These are phyloP conservation scores for Cataglyphis livida DNA, from an alignment of 2,888 invertebrate species.

Conservation along the genomic window DNA sequence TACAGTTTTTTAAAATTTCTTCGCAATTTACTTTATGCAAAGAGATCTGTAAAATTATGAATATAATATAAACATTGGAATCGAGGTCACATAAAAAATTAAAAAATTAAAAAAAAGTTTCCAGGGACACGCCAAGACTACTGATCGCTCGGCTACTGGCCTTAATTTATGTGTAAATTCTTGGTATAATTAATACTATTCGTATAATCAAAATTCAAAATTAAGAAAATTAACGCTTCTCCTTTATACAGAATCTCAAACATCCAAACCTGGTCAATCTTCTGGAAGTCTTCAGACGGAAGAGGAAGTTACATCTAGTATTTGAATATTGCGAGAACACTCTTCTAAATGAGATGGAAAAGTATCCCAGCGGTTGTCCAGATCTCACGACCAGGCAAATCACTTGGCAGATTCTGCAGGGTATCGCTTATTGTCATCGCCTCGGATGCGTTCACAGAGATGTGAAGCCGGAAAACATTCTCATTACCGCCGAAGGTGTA, in stretches of 20 bases:
- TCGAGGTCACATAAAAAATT: not conserved
- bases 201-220: not conserved
- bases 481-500: slow-evolving; percentile 96
- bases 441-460: slow-evolving; percentile 98
- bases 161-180: not conserved
- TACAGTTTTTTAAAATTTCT: not conserved
- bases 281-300: slow-evolving; percentile 98
- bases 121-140: not conserved
- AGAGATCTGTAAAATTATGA: not conserved
- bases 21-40: not conserved
- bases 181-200: not conserved
- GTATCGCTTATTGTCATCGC: slow-evolving; percentile 98
- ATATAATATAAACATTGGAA: not conserved
- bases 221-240: slow-evolving; percentile 22
- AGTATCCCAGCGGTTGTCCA: slow-evolving; percentile 96
- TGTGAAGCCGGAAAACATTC: slow-evolving; percentile 99
- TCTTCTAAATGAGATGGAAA: slow-evolving; percentile 97
- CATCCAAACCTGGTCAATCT: slow-evolving; percentile 99
- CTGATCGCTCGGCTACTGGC: not conserved
- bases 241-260: slow-evolving; percentile 94
- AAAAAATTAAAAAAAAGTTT: not conserved
- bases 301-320: slow-evolving; percentile 97
- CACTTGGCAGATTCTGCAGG: slow-evolving; percentile 97
- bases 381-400: slow-evolving; percentile 96
- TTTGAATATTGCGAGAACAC: slow-evolving; percentile 99